phyloP scores from a whole-genome alignment of 1,140 invertebrate species.

The Belonocnema kinseyi region DNA sequence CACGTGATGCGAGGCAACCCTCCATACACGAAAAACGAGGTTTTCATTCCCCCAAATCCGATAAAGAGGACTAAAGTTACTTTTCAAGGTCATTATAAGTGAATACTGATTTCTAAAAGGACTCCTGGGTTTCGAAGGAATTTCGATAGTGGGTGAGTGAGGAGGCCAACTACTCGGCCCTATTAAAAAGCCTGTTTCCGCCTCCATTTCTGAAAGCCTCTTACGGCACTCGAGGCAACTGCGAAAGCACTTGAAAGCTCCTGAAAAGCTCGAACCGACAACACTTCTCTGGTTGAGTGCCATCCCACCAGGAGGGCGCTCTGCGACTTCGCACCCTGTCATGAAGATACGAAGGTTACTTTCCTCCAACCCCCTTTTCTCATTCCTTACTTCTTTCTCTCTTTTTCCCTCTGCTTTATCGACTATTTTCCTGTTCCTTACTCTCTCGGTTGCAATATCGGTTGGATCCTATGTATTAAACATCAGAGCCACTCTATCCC shows the following conservation, averaged over 20 bases:
- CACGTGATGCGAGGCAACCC: conserved; percentile 32
- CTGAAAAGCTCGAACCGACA: conserved; percentile 75
- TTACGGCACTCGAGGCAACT: conserved; percentile 76
- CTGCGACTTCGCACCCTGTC: conserved; percentile 70
- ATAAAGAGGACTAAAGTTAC: background rate
- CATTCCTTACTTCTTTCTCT: conserved; percentile 1
- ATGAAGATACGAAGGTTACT: conserved; percentile 61
- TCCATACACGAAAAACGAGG: conserved; percentile 53
- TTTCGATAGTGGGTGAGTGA: conserved; percentile 44
- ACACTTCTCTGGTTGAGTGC: conserved; percentile 75
- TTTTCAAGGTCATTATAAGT: conserved; percentile 17
- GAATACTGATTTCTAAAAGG: no score
- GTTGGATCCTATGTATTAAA: conserved; percentile 63
- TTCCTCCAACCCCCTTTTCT: conserved; percentile 30
- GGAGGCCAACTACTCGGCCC: conserved; percentile 69
- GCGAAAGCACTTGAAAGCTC: conserved; percentile 77
- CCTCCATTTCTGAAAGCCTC: conserved; percentile 76
- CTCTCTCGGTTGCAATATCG: conserved; percentile 57
- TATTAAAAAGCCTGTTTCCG: conserved; percentile 77
- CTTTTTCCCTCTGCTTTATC: background rate
- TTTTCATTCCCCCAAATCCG: conserved; percentile 35
- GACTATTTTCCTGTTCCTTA: conserved; percentile 5
- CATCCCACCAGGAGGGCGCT: conserved; percentile 64
- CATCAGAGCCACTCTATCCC: conserved; percentile 44
- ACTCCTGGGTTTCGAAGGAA: conserved; percentile 28